These are phyloP conservation scores for Serranus cabrilla DNA, from an alignment of 2,797 vertebrate genomes.

Conservation along the genomic window DNA sequence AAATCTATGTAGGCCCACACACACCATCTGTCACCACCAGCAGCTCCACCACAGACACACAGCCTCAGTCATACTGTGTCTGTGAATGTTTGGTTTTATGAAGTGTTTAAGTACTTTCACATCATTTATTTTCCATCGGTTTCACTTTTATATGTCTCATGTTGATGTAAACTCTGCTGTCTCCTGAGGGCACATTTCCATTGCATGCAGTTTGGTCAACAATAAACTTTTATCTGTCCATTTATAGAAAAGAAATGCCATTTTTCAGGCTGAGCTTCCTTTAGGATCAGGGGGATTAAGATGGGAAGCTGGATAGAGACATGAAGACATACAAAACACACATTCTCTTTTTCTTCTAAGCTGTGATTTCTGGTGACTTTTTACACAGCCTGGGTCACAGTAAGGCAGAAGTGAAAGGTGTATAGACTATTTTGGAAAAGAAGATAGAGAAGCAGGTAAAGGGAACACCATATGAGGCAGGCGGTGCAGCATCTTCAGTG, in stretches of 20 bases:
- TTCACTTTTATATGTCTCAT: not conserved
- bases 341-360: not conserved
- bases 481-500: not conserved
- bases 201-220: not conserved
- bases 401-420: not conserved
- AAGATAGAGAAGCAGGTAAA: too few species aligned
- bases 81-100: conserved; percentile 11
- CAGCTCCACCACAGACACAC: too few species aligned
- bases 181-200: not conserved
- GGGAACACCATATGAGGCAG: not conserved
- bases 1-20: not conserved
- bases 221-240: not conserved
- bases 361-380: not conserved
- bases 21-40: not conserved
- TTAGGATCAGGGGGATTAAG: not conserved
- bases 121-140: not conserved
- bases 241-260: not conserved
- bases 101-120: not conserved
- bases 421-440: not conserved
- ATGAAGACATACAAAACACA: not conserved
- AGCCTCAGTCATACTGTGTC: not conserved
- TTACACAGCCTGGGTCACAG: not conserved
- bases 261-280: not conserved
- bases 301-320: not conserved
- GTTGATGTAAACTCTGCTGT: not conserved